Evolutionary conservation across 2,113 vertebrate genomes (phyloP).

Genomic region (Ia io): DNA sequence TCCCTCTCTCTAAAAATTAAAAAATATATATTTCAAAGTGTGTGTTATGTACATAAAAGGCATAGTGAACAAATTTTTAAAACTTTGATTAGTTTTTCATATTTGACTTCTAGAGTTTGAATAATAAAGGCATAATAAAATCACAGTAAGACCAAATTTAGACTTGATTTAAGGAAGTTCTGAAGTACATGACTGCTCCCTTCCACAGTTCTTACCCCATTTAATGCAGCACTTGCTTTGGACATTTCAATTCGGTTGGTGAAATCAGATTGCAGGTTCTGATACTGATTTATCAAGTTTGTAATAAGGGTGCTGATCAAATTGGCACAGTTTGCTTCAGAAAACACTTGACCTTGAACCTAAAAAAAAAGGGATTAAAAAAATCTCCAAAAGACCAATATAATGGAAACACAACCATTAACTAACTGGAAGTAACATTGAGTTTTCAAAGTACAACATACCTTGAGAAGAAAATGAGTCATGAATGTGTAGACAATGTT

Average conservation of each 20-base stretch:
- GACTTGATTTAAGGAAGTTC: not conserved
- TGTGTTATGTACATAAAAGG: not conserved
- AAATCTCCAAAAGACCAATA: not conserved
- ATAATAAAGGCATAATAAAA: not conserved
- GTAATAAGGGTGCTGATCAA: constrained; percentile 93
- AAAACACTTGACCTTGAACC: constrained; percentile 96
- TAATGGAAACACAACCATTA: not conserved
- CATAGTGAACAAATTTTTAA: not conserved
- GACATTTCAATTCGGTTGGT: constrained; percentile 91
- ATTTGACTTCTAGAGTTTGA: not conserved
- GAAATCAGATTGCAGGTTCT: constrained; percentile 93
- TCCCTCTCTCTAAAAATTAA: too few species aligned
- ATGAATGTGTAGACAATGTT: constrained; percentile 95
- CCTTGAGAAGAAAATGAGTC: constrained; percentile 97
- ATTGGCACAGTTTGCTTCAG: constrained; percentile 95
- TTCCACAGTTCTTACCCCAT: constrained; percentile 87
- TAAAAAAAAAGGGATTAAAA: constrained; percentile 70
- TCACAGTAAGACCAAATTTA: not conserved
- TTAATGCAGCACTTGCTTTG: constrained; percentile 95
- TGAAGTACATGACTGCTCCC: not conserved
- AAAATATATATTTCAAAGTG: not conserved
- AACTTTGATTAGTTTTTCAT: not conserved
- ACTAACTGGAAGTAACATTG: not conserved
- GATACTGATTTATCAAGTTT: constrained; percentile 96
- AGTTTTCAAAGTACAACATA: constrained; percentile 62